Base-by-base conservation (phyloP, 1,140 invertebrate species). In the Cyrtorhinus lividipennis region DNA sequence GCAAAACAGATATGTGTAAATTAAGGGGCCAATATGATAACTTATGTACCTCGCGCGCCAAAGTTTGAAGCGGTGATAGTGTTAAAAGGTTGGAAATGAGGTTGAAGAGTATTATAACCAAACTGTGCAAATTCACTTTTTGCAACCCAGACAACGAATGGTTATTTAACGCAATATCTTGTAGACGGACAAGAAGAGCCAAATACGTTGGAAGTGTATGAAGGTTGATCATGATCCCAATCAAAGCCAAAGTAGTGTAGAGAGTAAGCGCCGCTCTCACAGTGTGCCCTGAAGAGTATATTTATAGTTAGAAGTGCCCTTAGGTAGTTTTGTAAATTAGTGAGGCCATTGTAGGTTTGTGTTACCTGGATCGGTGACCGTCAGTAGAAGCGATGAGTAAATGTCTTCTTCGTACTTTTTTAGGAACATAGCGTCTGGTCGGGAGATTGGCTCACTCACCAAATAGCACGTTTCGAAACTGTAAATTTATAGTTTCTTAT, bases 341-440 rank as follows among this genome's bases (percentile, higher is more conserved):
- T n/a, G n/a, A n/a, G n/a, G n/a, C n/a, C n/a, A n/a, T n/a, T n/a
- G n/a, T n/a, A n/a, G n/a, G n/a, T n/a, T n/a, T 1, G 81, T 82
- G 72, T 94, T 93, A 48, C 85, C 87, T 56, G 83, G 77, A 65
- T 89, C 76, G 71, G 89, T 84, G 1, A 92, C 70, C 67, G 73
- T 71, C 66, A 86, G 85, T 67, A 86, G 83, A 1, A 90, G 72
- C 1, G 82, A 82, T 65, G 86, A 76, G 70, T 89, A 84, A 59
- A 96, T 88, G 64, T 91, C 87, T 25, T 85, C 83, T 2, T 89
- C 89, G 71, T 94, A 85, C 74, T 97, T 97, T 70, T 92, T 88
- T 72, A 96, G 92, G 74, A 99, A 98, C 68, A 97, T 88, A 25
- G 94, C 81, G 75, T 99, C 95, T 2, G 90, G 88, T 61, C 92